Evolutionary conservation across 2,888 invertebrate genomes (phyloP), one percentile per base, ranked within the genome.

Genomic region (Acleris sparsana): DNA sequence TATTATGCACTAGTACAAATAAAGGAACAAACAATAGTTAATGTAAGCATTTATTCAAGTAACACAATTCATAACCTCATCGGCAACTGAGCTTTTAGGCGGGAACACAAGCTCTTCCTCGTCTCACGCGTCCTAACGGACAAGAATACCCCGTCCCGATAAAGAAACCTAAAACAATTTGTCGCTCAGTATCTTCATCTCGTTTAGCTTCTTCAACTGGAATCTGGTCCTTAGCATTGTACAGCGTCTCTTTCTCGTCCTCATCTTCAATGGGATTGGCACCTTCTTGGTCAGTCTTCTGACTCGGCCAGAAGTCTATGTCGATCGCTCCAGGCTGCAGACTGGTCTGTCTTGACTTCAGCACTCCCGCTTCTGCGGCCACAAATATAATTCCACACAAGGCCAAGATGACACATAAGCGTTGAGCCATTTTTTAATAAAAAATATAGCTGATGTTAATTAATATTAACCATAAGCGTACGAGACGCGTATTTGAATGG

Each of bases 241-340:
- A 55, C 29, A 63, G 51, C 48, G 59, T 63, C 44, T 59, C 53
- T 51, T 63, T 65, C 18, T 52, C 53, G 43, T 67, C 52, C 5
- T 68, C 67, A 13, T 64, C 62, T 18, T 49, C 49, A 46, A 72
- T 18, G 7, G 70, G 68, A 11, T n/a, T 57, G 39, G 57, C 52
- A 1, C 29, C 53, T 29, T 52, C 52, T 33, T 33, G 2, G 9
- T 60, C 62, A 16, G 48, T 44, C 56, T 75, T 71, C 13, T 67
- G 69, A n/a, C 70, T 73, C 33, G 33, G 33, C 9, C 9, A 33
- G 39, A 78, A 70, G 9, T 68, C 57, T 17, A 75, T 69, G 11
- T 78, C 74, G 29, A 75, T 53, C 46, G 74, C 76, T 69, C 74
- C 71, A 5, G 70, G 48, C 33, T 74, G 71, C 46, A 78, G 57